Percentiles rank a stretch among this genome's conserved stretches.
phyloP scores from a whole-genome alignment of 1,140 invertebrate species.

The Halotydeus destructor region DNA sequence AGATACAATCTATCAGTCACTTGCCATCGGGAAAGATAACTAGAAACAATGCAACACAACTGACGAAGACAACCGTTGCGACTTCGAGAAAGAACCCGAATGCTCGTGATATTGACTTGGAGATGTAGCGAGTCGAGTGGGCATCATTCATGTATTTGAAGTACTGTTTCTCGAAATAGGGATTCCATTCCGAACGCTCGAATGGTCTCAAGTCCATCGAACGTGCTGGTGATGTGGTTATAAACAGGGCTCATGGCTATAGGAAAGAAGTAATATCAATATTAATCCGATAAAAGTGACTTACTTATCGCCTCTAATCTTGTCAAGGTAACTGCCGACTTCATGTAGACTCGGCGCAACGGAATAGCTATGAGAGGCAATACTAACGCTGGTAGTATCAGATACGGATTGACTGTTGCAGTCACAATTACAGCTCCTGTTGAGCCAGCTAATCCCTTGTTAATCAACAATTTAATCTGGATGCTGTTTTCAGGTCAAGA shows the following conservation, averaged over 20 bases:
- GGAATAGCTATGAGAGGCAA: slow-evolving; percentile 45
- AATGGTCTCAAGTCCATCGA: slow-evolving; percentile 30
- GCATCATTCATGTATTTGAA: slow-evolving; percentile 52
- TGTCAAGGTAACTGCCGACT: slow-evolving; percentile 61
- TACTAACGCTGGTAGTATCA: slow-evolving; percentile 46
- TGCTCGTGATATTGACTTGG: slow-evolving; percentile 48
- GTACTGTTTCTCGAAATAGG: slow-evolving; percentile 60
- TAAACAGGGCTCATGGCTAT: slow-evolving; percentile 29
- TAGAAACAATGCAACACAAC: slow-evolving; percentile 21
- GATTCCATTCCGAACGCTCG: slow-evolving; percentile 27
- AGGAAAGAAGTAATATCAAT: not conserved
- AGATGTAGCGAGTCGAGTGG: slow-evolving; percentile 45
- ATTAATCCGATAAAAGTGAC: not conserved
- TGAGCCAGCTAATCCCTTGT: not conserved
- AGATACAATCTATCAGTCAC: slow-evolving; percentile 36
- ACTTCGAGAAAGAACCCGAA: slow-evolving; percentile 61
- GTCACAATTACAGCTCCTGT: slow-evolving; percentile 5
- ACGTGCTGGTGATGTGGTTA: slow-evolving; percentile 28
- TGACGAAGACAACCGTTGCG: slow-evolving; percentile 43
- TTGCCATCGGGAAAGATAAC: slow-evolving; percentile 7
- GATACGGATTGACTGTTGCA: slow-evolving; percentile 2
- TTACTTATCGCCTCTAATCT: slow-evolving; percentile 42
- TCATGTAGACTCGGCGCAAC: slow-evolving; percentile 50
- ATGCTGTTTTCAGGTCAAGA: not conserved
- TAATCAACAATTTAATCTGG: slow-evolving; percentile 46